Conservation (phyloP, 2,113 vertebrate genomes). For the Aegithalos caudatus region DNA sequence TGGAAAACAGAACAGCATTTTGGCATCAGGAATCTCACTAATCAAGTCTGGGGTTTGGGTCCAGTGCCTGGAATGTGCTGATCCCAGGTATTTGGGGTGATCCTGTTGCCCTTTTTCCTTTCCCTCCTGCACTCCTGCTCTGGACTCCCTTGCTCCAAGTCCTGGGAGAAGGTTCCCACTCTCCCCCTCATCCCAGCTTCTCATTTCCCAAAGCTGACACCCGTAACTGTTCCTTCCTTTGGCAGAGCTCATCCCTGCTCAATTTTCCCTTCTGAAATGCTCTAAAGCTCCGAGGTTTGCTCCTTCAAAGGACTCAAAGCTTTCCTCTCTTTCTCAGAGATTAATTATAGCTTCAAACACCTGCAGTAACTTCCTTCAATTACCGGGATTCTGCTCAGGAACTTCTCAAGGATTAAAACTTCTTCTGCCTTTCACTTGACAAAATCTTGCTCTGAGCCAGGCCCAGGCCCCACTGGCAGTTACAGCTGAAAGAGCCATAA, state of each 20-base stretch:
- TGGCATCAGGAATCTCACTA: neutral
- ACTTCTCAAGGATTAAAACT: neutral
- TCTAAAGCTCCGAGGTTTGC: neutral
- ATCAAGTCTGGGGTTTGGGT: neutral
- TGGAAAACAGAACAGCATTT: neutral
- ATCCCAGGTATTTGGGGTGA: neutral
- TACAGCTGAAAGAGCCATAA: neutral
- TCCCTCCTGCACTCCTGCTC: neutral
- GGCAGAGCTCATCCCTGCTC: neutral
- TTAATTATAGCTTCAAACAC: slow-evolving; percentile 16
- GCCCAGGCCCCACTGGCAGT: neutral
- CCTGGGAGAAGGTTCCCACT: neutral
- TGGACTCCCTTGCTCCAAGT: neutral
- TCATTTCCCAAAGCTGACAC: neutral
- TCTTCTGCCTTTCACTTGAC: neutral
- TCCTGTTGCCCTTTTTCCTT: neutral
- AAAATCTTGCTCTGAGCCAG: neutral
- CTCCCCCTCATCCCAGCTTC: neutral
- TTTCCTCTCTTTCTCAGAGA: neutral
- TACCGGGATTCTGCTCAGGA: neutral
- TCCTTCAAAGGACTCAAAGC: neutral
- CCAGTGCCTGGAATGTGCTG: neutral
- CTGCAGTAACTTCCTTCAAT: neutral
- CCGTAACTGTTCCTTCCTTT: neutral
- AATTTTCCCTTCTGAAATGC: neutral